Evolutionary conservation across 2,888 invertebrate genomes (phyloP), one percentile per base, ranked within the genome.

Genomic region (Bombylius discolor): DNA sequence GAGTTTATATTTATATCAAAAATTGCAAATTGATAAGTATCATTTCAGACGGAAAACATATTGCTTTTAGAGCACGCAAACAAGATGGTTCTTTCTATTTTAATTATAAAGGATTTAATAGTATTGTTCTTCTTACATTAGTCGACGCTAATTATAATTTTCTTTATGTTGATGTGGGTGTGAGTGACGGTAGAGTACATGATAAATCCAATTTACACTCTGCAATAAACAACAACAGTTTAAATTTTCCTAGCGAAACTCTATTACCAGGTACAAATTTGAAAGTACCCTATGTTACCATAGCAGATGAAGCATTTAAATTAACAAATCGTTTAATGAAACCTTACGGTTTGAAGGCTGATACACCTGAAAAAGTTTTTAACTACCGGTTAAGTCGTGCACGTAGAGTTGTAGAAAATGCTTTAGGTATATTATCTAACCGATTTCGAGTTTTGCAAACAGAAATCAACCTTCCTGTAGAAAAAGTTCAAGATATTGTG

Each of bases 41-140:
- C 9, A 36, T 51, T 23, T 39, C 51, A 51, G 66, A 67, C 59
- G 66, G 66, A 54, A 67, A 67, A 63, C 67, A 66, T 62, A 62
- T 67, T 14, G 58, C 62, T 57, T 66, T 67, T 33, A 55, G 61
- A 63, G 57, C 57, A 56, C 64, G 65, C 52, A 61, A 59, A 53
- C 58, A 62, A 51, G 59, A 58, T 59, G 63, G 61, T 47, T 63
- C 64, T 48, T 59, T 63, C 55, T 66, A 61, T 62, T 64, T 59
- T 56, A 65, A 64, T 61, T 66, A 65, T 56, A 66, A 66, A 59
- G 60, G 61, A 56, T 60, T 60, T 55, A 63, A 61, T 52, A 63
- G 64, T 53, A 50, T 62, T 51, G 54, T 64, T 49, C 55, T n/a
- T n/a, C n/a, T 62, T 34, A 63, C 63, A 51, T 51, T 58, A 54